Percentiles rank a stretch among this genome's conserved stretches.
These are phyloP conservation scores for Heliconius ismenius DNA, from an alignment of 2,888 invertebrate species.

Conservation along the genomic window DNA sequence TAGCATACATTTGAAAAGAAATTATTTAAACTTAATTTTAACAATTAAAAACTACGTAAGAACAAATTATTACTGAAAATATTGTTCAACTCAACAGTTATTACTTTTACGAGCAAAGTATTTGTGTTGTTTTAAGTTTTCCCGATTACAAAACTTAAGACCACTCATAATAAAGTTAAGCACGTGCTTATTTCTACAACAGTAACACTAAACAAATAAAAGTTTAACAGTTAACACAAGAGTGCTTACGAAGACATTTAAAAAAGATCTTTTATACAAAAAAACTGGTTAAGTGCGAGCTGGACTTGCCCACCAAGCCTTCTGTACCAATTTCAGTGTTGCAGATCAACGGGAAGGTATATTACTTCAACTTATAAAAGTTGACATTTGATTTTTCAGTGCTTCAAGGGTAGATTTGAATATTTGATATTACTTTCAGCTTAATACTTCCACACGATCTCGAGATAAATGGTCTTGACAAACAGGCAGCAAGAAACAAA, in stretches of 20 bases:
- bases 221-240: conserved; percentile 7
- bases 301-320: no score
- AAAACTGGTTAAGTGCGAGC: background rate
- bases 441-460: no score
- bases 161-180: conserved; percentile 22
- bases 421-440: no score
- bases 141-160: conserved; percentile 19
- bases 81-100: conserved; percentile 14
- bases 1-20: background rate
- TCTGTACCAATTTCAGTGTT: no score
- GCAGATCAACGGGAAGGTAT: no score
- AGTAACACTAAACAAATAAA: conserved; percentile 22
- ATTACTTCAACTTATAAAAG: no score
- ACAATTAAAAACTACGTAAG: conserved; percentile 8
- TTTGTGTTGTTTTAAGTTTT: conserved; percentile 20
- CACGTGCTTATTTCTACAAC: conserved; percentile 24
- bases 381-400: no score
- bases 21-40: background rate
- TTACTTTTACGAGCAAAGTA: conserved; percentile 20
- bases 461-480: no score
- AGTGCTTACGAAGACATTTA: background rate
- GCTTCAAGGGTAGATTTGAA: no score
- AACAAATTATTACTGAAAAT: conserved; percentile 11
- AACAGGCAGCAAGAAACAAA: no score
- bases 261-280: background rate